Conservation (phyloP, 2,113 vertebrate genomes). For the Phalacrocorax brasilianus region DNA sequence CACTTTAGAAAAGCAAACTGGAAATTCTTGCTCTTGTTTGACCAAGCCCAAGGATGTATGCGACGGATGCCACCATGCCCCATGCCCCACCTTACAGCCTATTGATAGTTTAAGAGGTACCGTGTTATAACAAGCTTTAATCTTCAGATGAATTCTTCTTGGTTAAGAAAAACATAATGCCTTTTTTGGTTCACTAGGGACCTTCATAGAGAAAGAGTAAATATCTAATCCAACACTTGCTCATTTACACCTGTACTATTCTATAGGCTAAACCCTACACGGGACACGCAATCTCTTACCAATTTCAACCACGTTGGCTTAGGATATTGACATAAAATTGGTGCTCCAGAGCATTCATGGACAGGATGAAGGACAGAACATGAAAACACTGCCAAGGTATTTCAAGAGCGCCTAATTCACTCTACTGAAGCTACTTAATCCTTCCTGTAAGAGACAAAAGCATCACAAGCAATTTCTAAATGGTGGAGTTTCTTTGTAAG, state of each 20-base stretch:
- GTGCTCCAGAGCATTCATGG: neutral
- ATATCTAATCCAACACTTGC: too few relatives aligned
- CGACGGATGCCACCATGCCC: neutral
- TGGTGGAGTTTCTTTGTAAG: neutral
- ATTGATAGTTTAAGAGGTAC: neutral
- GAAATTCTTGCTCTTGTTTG: neutral
- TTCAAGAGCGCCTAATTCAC: neutral
- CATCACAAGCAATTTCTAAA: neutral
- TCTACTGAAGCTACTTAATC: neutral
- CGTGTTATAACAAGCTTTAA: neutral
- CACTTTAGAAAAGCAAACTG: neutral
- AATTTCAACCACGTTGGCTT: too few relatives aligned
- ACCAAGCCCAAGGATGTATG: neutral
- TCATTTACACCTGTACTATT: too few relatives aligned
- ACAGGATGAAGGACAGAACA: neutral
- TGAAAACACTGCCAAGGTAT: neutral
- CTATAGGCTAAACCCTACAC: too few relatives aligned
- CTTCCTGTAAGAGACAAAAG: neutral
- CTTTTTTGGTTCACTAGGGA: too few relatives aligned
- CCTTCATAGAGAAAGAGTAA: too few relatives aligned
- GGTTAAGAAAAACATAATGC: neutral
- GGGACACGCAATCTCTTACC: too few relatives aligned
- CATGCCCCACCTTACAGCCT: neutral
- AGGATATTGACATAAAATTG: too few relatives aligned
- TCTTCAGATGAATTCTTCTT: neutral